These are phyloP conservation scores for Lerista edwardsae DNA, from an alignment of 2,797 vertebrate species.

Conservation along the genomic window DNA sequence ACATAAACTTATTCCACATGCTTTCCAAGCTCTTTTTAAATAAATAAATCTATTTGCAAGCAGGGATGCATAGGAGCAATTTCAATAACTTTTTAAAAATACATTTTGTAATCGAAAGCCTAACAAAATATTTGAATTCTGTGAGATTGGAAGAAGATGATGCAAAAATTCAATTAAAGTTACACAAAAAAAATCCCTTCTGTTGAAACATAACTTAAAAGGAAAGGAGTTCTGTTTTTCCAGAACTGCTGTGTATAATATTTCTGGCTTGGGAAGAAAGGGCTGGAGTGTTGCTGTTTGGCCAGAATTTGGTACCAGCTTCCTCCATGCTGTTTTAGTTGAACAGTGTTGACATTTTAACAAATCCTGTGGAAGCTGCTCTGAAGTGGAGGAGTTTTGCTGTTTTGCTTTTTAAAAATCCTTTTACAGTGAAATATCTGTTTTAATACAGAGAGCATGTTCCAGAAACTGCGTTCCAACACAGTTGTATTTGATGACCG, in stretches of 20 bases:
- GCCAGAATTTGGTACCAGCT: slow-evolving; percentile 80
- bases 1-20: slow-evolving; percentile 54
- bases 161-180: slow-evolving; percentile 81
- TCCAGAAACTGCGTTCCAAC: slow-evolving; percentile 64
- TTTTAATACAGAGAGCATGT: slow-evolving; percentile 66
- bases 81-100: slow-evolving; percentile 70
- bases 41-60: slow-evolving; percentile 43
- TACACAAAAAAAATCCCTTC: slow-evolving; percentile 68
- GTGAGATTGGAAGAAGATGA: slow-evolving; percentile 76
- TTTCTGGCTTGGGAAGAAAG: slow-evolving; percentile 84
- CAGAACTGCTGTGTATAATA: slow-evolving; percentile 81
- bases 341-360: slow-evolving; percentile 83
- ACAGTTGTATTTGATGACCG: slow-evolving; percentile 71
- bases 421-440: slow-evolving; percentile 77
- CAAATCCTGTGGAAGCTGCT: slow-evolving; percentile 81
- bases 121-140: slow-evolving; percentile 80
- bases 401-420: slow-evolving; percentile 61
- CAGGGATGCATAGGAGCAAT: slow-evolving; percentile 67
- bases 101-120: slow-evolving; percentile 61
- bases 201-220: slow-evolving; percentile 82
- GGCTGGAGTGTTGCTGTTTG: slow-evolving; percentile 72
- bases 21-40: slow-evolving; percentile 56
- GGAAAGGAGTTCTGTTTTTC: slow-evolving; percentile 83
- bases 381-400: slow-evolving; percentile 76
- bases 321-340: slow-evolving; percentile 82